Percentiles rank a stretch among this genome's conserved stretches.
phyloP scores from a whole-genome alignment of 2,888 invertebrate species.

The Romanomermis culicivorax region DNA sequence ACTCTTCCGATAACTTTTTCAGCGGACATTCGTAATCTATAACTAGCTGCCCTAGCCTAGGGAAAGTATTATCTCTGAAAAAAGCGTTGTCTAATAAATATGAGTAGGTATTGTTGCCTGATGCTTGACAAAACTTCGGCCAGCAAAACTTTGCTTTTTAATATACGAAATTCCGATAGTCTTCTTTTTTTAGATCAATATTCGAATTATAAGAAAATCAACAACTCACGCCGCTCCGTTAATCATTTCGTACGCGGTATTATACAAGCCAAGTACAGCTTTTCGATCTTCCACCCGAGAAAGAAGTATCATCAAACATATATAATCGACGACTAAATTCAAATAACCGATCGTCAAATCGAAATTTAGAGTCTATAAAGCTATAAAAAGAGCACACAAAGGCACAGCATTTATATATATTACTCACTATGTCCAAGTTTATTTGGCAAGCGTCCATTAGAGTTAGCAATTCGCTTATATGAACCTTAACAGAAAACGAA shows the following conservation, averaged over 20 bases:
- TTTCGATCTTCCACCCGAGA: constrained; percentile 93
- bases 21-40: constrained; percentile 88
- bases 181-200: too few species aligned
- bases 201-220: too few species aligned
- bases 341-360: constrained; percentile 85
- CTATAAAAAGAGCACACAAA: not conserved
- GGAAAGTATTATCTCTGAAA: constrained; percentile 45
- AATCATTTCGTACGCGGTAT: constrained; percentile 88
- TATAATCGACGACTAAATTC: constrained; percentile 77
- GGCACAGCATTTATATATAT: not conserved
- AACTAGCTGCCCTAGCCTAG: constrained; percentile 60
- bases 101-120: too few species aligned
- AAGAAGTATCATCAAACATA: constrained; percentile 84
- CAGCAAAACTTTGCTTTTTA: too few species aligned
- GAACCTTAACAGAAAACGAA: constrained; percentile 31
- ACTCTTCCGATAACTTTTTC: constrained; percentile 85
- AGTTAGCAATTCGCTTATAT: constrained; percentile 42
- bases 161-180: too few species aligned
- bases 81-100: too few species aligned
- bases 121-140: too few species aligned
- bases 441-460: constrained; percentile 91
- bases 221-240: constrained; percentile 36
- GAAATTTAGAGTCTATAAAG: constrained; percentile 54
- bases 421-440: constrained; percentile 58
- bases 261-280: constrained; percentile 83